Evolutionary conservation across 2,113 vertebrate species (phyloP).

Genomic region (Scartelaos histophorus): DNA sequence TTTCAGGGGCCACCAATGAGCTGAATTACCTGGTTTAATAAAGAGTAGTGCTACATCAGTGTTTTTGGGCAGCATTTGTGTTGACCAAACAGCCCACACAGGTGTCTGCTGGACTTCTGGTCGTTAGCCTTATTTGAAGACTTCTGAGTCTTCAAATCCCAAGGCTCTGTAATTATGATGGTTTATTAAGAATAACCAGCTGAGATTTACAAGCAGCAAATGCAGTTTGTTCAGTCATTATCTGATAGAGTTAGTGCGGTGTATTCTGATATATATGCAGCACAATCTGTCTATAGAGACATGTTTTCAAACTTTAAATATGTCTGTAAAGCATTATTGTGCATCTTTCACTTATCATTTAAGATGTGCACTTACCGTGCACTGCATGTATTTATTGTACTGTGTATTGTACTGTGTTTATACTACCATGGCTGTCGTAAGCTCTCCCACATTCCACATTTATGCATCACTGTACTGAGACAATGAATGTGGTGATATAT

Average conservation of each 20-base stretch:
- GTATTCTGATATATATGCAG: not conserved
- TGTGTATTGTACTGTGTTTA: not conserved
- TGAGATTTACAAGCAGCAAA: not conserved
- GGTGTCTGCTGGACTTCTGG: slow-evolving; percentile 21
- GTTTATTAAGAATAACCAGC: not conserved
- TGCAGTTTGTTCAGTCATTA: not conserved
- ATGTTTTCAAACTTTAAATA: not conserved
- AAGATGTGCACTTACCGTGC: not conserved
- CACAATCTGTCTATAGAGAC: not conserved
- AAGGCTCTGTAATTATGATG: not conserved
- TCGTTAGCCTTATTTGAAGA: slow-evolving; percentile 20
- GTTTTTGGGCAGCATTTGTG: slow-evolving; percentile 6
- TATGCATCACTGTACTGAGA: not conserved
- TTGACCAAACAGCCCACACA: slow-evolving; percentile 22
- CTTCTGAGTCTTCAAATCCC: not conserved
- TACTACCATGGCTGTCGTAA: not conserved
- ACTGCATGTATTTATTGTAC: not conserved
- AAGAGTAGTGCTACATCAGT: slow-evolving; percentile 26
- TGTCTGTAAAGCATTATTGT: not conserved
- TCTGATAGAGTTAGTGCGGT: not conserved
- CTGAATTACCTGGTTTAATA: slow-evolving; percentile 20
- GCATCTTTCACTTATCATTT: not conserved
- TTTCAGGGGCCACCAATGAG: slow-evolving; percentile 20
- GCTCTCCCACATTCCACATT: not conserved
- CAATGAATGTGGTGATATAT: not conserved